Evolutionary conservation across 1,140 invertebrate species (phyloP).

Genomic region (Solenopsis invicta): DNA sequence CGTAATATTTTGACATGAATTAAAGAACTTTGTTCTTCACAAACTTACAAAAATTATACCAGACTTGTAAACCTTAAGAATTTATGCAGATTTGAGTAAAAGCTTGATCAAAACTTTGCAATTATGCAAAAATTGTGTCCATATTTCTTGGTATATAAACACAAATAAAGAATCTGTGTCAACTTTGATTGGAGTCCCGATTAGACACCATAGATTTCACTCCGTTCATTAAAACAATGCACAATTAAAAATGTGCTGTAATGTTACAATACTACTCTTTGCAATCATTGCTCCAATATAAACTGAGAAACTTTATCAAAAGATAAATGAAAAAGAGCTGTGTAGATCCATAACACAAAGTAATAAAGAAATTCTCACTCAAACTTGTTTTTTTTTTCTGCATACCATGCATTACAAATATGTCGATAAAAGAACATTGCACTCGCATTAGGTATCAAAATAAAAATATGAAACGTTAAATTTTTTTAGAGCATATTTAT

Average conservation of each 20-base stretch:
- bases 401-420: background rate
- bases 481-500: slow-evolving; percentile 56
- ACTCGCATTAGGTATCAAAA: background rate
- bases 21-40: slow-evolving; percentile 3
- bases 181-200: background rate
- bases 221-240: background rate
- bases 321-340: background rate
- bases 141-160: background rate
- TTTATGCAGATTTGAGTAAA: slow-evolving; percentile 2
- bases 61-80: background rate
- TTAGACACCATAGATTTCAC: slow-evolving; percentile 12
- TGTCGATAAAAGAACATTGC: background rate
- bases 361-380: background rate
- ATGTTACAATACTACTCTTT: background rate
- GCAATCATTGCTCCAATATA: slow-evolving; percentile 24
- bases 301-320: background rate
- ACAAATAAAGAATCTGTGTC: slow-evolving; percentile 44
- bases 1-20: slow-evolving; percentile 9
- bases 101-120: background rate
- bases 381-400: background rate
- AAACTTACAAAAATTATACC: background rate
- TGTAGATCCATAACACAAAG: background rate
- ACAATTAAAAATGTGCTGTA: slow-evolving; percentile 1
- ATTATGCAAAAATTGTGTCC: slow-evolving; percentile 10
- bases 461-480: background rate